Evolutionary conservation across 2,797 vertebrate species (phyloP).

Genomic region (Oryzias dopingdopingensis): DNA sequence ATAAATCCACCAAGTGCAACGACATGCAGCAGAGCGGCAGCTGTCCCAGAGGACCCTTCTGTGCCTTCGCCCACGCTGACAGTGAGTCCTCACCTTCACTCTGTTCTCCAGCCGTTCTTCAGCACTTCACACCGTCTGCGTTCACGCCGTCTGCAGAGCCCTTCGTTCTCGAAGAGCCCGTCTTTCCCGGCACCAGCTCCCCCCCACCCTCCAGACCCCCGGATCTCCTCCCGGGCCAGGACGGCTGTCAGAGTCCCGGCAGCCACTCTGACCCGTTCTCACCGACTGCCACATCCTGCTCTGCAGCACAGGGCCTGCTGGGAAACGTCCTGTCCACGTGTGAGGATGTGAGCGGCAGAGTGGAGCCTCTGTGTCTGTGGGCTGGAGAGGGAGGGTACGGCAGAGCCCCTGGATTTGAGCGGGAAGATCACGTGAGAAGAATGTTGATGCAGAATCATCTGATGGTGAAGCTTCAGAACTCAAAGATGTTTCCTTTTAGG

Average conservation of each 20-base stretch:
- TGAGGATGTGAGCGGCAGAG: conserved; percentile 79
- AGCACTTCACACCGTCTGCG: no score
- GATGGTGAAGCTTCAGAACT: no score
- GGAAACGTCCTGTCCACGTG: conserved; percentile 84
- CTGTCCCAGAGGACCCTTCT: conserved; percentile 97
- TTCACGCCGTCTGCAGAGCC: conserved; percentile 74
- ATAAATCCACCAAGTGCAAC: conserved; percentile 98
- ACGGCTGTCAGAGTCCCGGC: conserved; percentile 81
- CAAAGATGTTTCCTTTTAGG: conserved; percentile 65
- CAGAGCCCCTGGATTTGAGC: conserved; percentile 94
- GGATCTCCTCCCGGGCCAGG: conserved; percentile 74
- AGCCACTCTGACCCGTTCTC: conserved; percentile 70
- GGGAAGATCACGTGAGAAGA: conserved; percentile 92
- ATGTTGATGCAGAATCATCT: conserved; percentile 13
- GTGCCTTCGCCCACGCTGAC: conserved; percentile 97
- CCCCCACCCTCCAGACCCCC: conserved; percentile 65
- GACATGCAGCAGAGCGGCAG: conserved; percentile 98
- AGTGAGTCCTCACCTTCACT: conserved; percentile 77
- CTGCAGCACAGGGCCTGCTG: conserved; percentile 86
- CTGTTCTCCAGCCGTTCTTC: not conserved
- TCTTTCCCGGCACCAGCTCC: conserved; percentile 82
- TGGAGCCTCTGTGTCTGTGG: conserved; percentile 78
- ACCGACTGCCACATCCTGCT: conserved; percentile 77
- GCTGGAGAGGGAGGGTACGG: conserved; percentile 87
- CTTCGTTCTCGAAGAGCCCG: conserved; percentile 82